Base-by-base conservation (phyloP, 2,113 vertebrate species). In the Oreochromis tanganicae region DNA sequence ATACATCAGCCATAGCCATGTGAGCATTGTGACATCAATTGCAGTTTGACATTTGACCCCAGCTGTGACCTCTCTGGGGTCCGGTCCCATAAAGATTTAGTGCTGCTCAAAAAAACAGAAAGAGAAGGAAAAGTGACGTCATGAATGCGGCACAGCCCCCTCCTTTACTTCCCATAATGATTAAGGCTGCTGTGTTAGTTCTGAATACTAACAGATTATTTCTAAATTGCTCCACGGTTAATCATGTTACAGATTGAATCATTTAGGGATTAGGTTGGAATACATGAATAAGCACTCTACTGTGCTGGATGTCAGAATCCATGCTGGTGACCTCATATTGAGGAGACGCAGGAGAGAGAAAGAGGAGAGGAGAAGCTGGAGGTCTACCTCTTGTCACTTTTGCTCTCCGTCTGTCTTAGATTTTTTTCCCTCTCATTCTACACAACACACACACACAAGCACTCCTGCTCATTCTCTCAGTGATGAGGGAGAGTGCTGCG, bases 31-130 rank as follows among this genome's bases (percentile, higher is more conserved):
- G 94, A 96, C 96, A 96, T 96, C 92, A 94, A 95, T 95, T 95
- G 95, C 93, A 93, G 94, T 89, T 95, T 96, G 96, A 95, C 95
- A 88, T 94, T 90, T 94, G 95, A 96, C 95, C 96, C 82, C 83
- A 4, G 81, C 88, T 86, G 81, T 83, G 93, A 82, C 90, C 92
- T 91, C 87, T 91, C 66, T n/a, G 56, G 83, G 86, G 32, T 83
- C 82, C 71, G 24, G 91, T 61, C 86, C 48, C 52, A 80, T 68
- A 86, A 87, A 89, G 83, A 81, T 87, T 83, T 75, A 78, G 80
- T 13, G 50, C 24, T 48, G 80, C 41, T 84, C 27, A n/a, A 61
- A 52, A 61, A 83, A 55, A 59, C 38, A 57, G 38, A 54, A 32
- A 4, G n/a, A 50, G 83, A 24, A 55, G 17, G 16, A 43, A 85